Conservation (phyloP, 2,797 vertebrate species). For the Cottoperca gobio region DNA sequence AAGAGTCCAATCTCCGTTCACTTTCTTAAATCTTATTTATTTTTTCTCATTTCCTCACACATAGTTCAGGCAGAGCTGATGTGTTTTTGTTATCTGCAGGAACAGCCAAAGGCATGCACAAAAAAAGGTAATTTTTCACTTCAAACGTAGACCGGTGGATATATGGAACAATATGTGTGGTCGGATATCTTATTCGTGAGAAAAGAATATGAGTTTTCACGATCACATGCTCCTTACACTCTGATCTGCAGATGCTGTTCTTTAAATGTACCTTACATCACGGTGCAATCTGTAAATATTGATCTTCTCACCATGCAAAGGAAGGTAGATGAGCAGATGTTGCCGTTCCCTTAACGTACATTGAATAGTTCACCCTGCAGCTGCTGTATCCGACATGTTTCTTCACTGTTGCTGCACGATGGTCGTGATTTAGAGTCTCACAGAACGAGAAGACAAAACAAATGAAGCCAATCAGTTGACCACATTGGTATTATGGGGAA, state of each 20-base stretch:
- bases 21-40: constrained; percentile 11
- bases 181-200: background rate
- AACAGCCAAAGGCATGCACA: background rate
- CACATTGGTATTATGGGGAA: constrained; percentile 18
- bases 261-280: too few relatives aligned
- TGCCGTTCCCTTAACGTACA: background rate
- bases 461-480: constrained; percentile 18
- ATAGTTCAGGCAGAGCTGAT: constrained; percentile 12
- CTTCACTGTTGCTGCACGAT: background rate
- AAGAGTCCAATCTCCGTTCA: constrained; percentile 7
- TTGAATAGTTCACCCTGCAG: constrained; percentile 15
- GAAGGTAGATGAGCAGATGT: background rate
- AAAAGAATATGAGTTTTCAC: background rate
- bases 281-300: background rate
- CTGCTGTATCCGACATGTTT: background rate
- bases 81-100: constrained; percentile 13
- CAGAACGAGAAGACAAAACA: constrained; percentile 1
- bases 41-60: constrained; percentile 1
- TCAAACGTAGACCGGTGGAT: background rate
- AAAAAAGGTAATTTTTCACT: background rate
- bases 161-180: background rate
- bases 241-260: too few relatives aligned
- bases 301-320: background rate
- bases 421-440: background rate
- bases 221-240: too few relatives aligned